Base-by-base conservation (phyloP, 2,113 vertebrate genomes). In the Platichthys flesus region DNA sequence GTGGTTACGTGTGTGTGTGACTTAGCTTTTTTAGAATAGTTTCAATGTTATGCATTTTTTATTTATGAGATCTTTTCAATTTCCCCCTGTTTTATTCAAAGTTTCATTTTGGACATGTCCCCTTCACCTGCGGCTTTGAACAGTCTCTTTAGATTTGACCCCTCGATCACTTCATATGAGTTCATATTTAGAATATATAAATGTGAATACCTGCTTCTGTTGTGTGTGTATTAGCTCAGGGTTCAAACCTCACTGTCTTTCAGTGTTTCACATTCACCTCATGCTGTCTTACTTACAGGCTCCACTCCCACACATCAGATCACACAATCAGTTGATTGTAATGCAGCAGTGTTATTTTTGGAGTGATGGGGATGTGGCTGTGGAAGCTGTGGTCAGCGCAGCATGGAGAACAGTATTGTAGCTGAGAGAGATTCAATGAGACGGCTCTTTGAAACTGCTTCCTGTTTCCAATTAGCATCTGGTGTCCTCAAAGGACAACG, bases 401-500 rank as follows among this genome's bases (percentile, higher is more conserved):
- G 59, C 68, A 56, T 26, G 35, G 52, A 76, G 70, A 68, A 35
- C 21, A 65, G 26, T 71, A 71, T 79, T 76, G 73, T 42, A 69
- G 7, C 69, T 23, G 79, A 80, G 40, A 81, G 61, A 90, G 59
- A 90, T 92, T 87, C 49, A 37, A 49, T 72, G 68, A 83, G 92
- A 90, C 84, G 86, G 88, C 79, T 85, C 74, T 89, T 90, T 91
- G 90, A 88, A 90, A 83, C 51, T 9, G 59, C 65, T 86, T 84
- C 77, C 90, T 92, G 92, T 82, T 92, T 92, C 84, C 82, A 85
- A 88, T 93, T 91, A 93, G 80, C 82, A 83, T 90, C 75, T 79
- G 64, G 67, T 85, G 84, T 90, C 80, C 83, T 87, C 64, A 69
- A 78, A 88, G 79, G 37, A 87, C 56, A 60, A 79, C 28, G 68